Evolutionary conservation across 2,888 invertebrate genomes (phyloP).

Genomic region (Furcula furcula): DNA sequence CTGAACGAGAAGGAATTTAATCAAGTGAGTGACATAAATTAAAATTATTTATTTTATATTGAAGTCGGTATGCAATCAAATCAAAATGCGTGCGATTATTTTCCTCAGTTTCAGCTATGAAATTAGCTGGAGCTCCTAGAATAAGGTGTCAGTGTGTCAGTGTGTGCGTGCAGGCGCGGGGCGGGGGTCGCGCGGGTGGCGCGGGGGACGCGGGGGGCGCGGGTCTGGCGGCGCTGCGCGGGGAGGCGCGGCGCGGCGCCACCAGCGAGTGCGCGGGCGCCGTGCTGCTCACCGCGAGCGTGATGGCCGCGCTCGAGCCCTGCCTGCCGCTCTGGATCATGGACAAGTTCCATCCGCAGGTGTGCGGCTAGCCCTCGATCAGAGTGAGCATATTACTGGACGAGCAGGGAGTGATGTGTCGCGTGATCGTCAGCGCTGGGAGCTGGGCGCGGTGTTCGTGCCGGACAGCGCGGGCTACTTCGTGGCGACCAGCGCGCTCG

Average conservation of each 20-base stretch:
- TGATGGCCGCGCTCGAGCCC: slow-evolving; percentile 72
- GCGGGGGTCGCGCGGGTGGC: slow-evolving; percentile 2
- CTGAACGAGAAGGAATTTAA: slow-evolving; percentile 50
- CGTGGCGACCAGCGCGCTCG: slow-evolving; percentile 49
- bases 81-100: too few relatives aligned
- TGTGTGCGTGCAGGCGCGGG: slow-evolving; percentile 1
- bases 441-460: slow-evolving; percentile 61
- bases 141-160: too few relatives aligned
- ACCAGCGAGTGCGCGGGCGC: slow-evolving; percentile 59
- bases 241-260: slow-evolving; percentile 33
- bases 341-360: slow-evolving; percentile 49
- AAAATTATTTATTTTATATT: too few relatives aligned
- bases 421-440: slow-evolving; percentile 50
- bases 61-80: too few relatives aligned
- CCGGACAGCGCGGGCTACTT: slow-evolving; percentile 71
- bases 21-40: slow-evolving; percentile 36
- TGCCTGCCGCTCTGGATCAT: slow-evolving; percentile 65
- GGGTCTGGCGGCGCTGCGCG: slow-evolving; percentile 13
- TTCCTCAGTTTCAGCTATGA: too few relatives aligned
- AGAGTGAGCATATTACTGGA: neutral
- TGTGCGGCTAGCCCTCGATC: neutral
- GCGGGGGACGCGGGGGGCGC: neutral
- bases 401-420: neutral
- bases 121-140: too few relatives aligned
- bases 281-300: slow-evolving; percentile 63